These are phyloP conservation scores for Scortum barcoo DNA, from an alignment of 2,113 vertebrate species.

Conservation along the genomic window DNA sequence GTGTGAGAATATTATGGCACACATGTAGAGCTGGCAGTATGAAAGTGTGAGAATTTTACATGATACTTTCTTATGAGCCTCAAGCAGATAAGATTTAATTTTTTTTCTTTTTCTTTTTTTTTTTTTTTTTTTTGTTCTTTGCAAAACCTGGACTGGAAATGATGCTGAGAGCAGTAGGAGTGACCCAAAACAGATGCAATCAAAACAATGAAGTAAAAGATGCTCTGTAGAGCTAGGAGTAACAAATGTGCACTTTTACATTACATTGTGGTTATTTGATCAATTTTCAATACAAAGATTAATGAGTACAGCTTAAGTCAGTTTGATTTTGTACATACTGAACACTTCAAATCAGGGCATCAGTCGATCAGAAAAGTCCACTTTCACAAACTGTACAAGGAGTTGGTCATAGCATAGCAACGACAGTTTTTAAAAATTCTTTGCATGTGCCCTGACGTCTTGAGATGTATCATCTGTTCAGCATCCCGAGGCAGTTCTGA, in stretches of 20 bases:
- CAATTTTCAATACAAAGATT: background rate
- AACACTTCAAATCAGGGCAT: background rate
- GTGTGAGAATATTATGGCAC: too few species aligned
- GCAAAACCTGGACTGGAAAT: background rate
- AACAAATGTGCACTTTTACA: background rate
- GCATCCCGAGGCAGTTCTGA: constrained; percentile 34
- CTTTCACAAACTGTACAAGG: background rate
- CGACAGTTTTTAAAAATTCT: background rate
- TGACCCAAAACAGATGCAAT: background rate
- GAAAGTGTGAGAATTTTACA: too few species aligned
- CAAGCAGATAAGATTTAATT: too few species aligned
- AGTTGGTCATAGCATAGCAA: too few species aligned
- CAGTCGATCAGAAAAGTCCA: background rate
- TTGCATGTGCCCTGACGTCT: background rate
- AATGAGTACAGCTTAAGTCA: background rate
- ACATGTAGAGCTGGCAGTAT: too few species aligned
- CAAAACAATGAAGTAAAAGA: background rate
- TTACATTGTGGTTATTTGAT: background rate
- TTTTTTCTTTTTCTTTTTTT: too few species aligned
- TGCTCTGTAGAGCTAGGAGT: too few species aligned
- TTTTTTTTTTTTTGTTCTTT: too few species aligned
- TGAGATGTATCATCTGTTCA: background rate
- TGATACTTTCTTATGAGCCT: too few species aligned
- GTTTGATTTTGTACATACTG: background rate
- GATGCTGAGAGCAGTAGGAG: background rate